Evolutionary conservation across 2,888 invertebrate genomes (phyloP), one percentile per base, ranked within the genome.

Genomic region (Drosophila tripunctata): DNA sequence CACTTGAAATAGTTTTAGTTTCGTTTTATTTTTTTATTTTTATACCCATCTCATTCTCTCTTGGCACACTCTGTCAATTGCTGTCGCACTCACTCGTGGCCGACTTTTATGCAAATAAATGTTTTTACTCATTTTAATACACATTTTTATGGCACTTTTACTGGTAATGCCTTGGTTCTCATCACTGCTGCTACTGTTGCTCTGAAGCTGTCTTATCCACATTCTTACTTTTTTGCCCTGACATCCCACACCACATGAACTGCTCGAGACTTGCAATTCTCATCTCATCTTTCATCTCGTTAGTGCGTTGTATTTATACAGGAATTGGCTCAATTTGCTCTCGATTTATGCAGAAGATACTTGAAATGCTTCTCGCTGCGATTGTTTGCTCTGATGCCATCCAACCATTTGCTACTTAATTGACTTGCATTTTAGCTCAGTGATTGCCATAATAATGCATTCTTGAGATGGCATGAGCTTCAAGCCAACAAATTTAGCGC

Each of bases 91-190:
- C 69, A 60, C 55, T 56, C 57, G 50, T 58, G 65, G 52, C 69
- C 68, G 75, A 81, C 82, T 82, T 50, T 87, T 87, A 87, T 87
- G 86, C 75, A 87, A 84, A 82, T 84, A 87, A 82, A 81, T 81
- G 81, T 83, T 83, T 86, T 87, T 82, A 87, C 83, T 77, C 83
- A 84, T 84, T 84, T 84, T 86, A 84, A 84, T 87, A 83, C 86
- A 86, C 70, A 87, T 85, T 86, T 87, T 85, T 82, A 87, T 83
- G 82, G 82, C 82, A 81, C 76, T 85, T 71, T 82, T 69, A 78
- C 81, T 71, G 75, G 75, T 77, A 77, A 87, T 81, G 85, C 66
- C 56, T 44, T 43, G 63, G 33, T 69, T 72, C 64, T 69, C 64
- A 75, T 75, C 19, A 30, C 40, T 19, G 36, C 36, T 19, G 17